Conservation (phyloP, 2,113 vertebrate genomes). For the Carassius auratus region DNA sequence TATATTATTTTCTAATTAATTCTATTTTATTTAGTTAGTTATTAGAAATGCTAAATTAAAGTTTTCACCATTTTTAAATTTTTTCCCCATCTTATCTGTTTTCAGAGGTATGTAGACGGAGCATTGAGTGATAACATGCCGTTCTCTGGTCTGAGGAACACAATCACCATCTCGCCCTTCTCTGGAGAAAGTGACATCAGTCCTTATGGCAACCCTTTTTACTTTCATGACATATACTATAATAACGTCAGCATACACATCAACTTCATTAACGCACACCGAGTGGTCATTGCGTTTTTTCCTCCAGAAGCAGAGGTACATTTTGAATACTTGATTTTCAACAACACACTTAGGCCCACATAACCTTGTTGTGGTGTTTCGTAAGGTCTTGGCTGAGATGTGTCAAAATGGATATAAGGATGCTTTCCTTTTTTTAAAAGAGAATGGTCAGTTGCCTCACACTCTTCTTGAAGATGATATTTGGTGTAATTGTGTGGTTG, state of each 20-base stretch:
- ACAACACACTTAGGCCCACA: not conserved
- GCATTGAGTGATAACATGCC: slow-evolving; percentile 84
- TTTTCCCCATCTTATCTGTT: not conserved
- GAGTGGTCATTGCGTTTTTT: slow-evolving; percentile 72
- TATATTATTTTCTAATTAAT: not conserved
- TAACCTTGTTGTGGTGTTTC: not conserved
- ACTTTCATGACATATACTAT: slow-evolving; percentile 64
- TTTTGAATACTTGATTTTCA: not conserved
- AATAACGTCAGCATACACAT: slow-evolving; percentile 71
- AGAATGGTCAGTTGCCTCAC: slow-evolving; percentile 73
- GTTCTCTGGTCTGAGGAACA: slow-evolving; percentile 76
- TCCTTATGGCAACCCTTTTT: slow-evolving; percentile 66
- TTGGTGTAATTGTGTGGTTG: not conserved
- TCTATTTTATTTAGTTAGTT: not conserved
- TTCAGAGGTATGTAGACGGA: slow-evolving; percentile 87
- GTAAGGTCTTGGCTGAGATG: slow-evolving; percentile 81
- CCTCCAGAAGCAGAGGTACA: slow-evolving; percentile 78
- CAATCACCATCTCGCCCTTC: slow-evolving; percentile 88
- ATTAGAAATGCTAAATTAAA: not conserved
- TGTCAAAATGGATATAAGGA: slow-evolving; percentile 87
- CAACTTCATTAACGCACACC: slow-evolving; percentile 66
- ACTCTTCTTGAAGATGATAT: not conserved
- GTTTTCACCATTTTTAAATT: not conserved
- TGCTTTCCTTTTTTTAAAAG: slow-evolving; percentile 79
- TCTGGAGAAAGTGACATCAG: slow-evolving; percentile 83